Evolutionary conservation across 2,113 vertebrate species (phyloP).

Genomic region (Agelaius phoeniceus): DNA sequence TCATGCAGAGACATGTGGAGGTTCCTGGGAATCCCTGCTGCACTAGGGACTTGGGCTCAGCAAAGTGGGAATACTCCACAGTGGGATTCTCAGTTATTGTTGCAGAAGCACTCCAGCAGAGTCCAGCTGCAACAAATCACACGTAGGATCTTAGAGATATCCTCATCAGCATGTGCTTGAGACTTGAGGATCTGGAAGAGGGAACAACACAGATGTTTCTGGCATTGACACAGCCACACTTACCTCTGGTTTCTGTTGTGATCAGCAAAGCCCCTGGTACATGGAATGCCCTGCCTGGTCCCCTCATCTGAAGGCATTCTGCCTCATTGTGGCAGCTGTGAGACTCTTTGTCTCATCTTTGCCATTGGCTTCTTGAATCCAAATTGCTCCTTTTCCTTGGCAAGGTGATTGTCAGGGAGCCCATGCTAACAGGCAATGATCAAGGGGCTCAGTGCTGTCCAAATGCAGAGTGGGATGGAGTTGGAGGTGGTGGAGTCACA

Average conservation of each 20-base stretch:
- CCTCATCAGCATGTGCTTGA: neutral
- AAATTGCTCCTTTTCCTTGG: neutral
- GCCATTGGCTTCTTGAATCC: neutral
- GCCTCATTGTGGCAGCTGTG: neutral
- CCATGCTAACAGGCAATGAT: neutral
- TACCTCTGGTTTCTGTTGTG: neutral
- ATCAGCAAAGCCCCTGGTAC: neutral
- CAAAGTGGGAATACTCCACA: neutral
- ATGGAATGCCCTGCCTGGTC: neutral
- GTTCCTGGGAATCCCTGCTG: neutral
- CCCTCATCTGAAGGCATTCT: neutral
- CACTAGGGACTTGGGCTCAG: neutral
- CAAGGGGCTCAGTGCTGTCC: neutral
- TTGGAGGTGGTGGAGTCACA: neutral
- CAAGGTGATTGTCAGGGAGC: neutral
- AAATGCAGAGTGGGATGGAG: neutral
- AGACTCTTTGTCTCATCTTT: neutral
- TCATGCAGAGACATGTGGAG: neutral
- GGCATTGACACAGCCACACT: neutral
- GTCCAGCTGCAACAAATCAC: neutral
- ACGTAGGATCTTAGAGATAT: neutral
- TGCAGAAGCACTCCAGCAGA: neutral
- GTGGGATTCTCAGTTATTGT: neutral
- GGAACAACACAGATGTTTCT: neutral
- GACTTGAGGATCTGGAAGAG: neutral